phyloP scores from a whole-genome alignment of 2,888 invertebrate species.

The Pteria penguin region DNA sequence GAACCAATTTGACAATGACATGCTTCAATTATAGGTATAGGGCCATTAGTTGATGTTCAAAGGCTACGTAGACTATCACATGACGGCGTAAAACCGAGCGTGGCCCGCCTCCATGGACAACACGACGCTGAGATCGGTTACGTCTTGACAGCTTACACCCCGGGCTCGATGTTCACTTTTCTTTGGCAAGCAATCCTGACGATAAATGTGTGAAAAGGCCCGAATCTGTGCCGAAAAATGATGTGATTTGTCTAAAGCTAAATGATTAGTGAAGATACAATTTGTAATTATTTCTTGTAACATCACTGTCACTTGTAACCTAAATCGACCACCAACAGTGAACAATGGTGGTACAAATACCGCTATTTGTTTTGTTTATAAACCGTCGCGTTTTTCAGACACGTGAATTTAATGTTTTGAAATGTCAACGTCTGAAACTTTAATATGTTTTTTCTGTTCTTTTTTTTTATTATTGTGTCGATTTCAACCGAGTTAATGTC shows the following conservation, averaged over 20 bases:
- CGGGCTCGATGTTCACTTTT: conserved; percentile 19
- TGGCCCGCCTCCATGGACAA: conserved; percentile 42
- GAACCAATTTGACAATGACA: conserved; percentile 47
- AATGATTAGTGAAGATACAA: neutral
- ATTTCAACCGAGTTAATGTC: too few species aligned
- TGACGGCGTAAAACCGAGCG: conserved; percentile 30
- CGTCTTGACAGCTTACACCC: conserved; percentile 27
- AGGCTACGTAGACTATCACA: conserved; percentile 33
- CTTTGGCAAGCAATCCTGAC: conserved; percentile 29
- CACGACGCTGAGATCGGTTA: conserved; percentile 28
- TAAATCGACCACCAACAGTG: neutral
- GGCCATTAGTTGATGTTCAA: conserved; percentile 45
- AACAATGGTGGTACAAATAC: too few species aligned
- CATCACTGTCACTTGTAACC: neutral
- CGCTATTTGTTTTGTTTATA: too few species aligned
- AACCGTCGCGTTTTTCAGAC: too few species aligned
- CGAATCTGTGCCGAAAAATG: conserved; percentile 1
- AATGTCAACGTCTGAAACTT: too few species aligned
- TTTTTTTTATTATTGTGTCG: too few species aligned
- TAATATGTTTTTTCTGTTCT: too few species aligned
- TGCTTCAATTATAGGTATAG: conserved; percentile 42
- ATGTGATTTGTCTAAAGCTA: conserved; percentile 9
- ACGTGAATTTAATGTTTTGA: too few species aligned
- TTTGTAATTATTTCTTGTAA: neutral
- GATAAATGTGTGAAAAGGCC: conserved; percentile 29